phyloP scores from a whole-genome alignment of 2,113 vertebrate genomes.

The Dicerorhinus sumatrensis region DNA sequence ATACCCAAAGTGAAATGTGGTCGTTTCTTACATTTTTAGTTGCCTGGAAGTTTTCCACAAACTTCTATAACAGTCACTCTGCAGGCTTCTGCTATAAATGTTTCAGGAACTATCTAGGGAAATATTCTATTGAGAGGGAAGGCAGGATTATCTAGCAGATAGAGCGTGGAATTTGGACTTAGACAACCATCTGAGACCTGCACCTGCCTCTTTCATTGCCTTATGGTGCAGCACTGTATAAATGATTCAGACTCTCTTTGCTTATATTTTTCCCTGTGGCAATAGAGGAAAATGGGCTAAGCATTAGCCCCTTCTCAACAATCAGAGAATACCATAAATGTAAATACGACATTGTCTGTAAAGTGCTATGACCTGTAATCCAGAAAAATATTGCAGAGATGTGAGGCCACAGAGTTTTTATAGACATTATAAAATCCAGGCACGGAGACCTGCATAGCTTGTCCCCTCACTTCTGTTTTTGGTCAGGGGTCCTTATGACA shows the following conservation, averaged over 20 bases:
- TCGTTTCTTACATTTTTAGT: constrained; percentile 82
- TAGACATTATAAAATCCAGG: not conserved
- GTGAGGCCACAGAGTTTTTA: not conserved
- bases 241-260: constrained; percentile 78
- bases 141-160: constrained; percentile 78
- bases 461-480: not conserved
- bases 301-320: constrained; percentile 64
- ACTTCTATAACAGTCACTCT: constrained; percentile 81
- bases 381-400: not conserved
- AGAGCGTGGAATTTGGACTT: constrained; percentile 82
- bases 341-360: constrained; percentile 57
- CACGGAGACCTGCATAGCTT: too few relatives aligned
- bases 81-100: constrained; percentile 83
- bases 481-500: not conserved
- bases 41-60: constrained; percentile 82
- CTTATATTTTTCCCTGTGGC: constrained; percentile 74
- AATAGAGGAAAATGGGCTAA: constrained; percentile 63
- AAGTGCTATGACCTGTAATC: constrained; percentile 63
- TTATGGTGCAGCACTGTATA: constrained; percentile 67
- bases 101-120: constrained; percentile 82
- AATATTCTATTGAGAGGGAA: constrained; percentile 80
- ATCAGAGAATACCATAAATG: constrained; percentile 40
- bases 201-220: constrained; percentile 78
- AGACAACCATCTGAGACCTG: constrained; percentile 81
- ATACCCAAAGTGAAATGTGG: constrained; percentile 83